Conservation (phyloP, 2,888 invertebrate species). For the Ctena decussata region DNA sequence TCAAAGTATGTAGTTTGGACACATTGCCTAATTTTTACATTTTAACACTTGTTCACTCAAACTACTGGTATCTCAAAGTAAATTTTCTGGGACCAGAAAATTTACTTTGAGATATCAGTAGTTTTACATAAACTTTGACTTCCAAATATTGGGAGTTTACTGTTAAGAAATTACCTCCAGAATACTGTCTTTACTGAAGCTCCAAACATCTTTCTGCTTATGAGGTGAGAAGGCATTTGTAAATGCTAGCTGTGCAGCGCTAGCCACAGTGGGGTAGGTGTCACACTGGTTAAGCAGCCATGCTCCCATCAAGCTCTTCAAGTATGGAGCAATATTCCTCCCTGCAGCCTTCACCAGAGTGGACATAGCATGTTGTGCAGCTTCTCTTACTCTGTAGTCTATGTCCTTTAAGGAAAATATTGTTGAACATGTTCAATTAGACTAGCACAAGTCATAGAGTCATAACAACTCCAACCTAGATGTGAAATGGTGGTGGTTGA, state of each 20-base stretch:
- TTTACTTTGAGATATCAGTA: no score
- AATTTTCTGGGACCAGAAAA: no score
- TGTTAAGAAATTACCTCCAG: slow-evolving; percentile 89
- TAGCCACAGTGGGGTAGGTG: slow-evolving; percentile 94
- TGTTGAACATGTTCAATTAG: no score
- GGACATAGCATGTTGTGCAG: slow-evolving; percentile 92
- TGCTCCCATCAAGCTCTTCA: slow-evolving; percentile 92
- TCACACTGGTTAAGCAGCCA: slow-evolving; percentile 96
- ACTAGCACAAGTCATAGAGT: no score
- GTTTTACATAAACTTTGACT: no score
- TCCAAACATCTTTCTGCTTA: slow-evolving; percentile 93
- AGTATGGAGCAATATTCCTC: slow-evolving; percentile 92
- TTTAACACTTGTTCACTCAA: no score
- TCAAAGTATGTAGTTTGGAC: no score
- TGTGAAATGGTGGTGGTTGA: no score
- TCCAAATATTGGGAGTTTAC: no score
- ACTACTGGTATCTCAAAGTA: no score
- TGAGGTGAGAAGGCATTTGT: slow-evolving; percentile 92
- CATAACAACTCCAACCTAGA: no score
- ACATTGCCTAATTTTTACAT: no score
- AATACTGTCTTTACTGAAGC: slow-evolving; percentile 94
- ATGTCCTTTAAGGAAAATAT: slow-evolving; percentile 89
- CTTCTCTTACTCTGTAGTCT: slow-evolving; percentile 94
- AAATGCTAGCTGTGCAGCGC: slow-evolving; percentile 91
- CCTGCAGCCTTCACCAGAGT: slow-evolving; percentile 90